These are phyloP conservation scores for Drosophila nr. fundita DNA, from an alignment of 2,888 invertebrate genomes.

Conservation along the genomic window DNA sequence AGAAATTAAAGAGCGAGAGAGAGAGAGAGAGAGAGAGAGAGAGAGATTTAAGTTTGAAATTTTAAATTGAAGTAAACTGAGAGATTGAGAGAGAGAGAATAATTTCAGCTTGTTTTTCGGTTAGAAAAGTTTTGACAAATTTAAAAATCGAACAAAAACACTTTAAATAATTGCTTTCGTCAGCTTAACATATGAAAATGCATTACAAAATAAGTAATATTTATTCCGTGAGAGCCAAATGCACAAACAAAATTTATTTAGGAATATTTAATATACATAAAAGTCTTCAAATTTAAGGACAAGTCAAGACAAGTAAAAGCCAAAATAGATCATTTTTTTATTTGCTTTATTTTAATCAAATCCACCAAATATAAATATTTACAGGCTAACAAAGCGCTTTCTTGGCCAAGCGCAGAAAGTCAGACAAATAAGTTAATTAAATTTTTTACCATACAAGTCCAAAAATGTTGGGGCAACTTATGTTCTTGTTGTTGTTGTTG, in stretches of 20 bases:
- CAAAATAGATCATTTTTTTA: background rate
- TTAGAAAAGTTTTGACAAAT: background rate
- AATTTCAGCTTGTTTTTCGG: background rate
- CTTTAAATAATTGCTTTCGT: background rate
- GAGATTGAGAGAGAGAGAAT: background rate
- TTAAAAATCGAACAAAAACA: background rate
- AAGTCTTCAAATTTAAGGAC: background rate
- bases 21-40: background rate
- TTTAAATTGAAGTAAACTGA: background rate
- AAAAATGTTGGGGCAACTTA: conserved; percentile 15
- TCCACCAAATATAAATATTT: conserved; percentile 16
- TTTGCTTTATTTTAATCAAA: background rate
- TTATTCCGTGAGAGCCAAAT: no score
- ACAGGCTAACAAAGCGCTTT: conserved; percentile 7
- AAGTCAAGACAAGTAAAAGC: background rate
- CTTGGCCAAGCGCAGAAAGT: conserved; percentile 5
- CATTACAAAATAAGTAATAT: background rate
- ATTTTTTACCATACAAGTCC: conserved; percentile 29
- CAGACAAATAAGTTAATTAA: conserved; percentile 50
- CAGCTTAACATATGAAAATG: background rate
- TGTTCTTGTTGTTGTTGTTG: background rate
- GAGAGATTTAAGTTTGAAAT: background rate
- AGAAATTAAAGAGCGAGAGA: background rate
- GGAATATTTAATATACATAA: background rate
- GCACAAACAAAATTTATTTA: background rate